phyloP scores from a whole-genome alignment of 2,797 vertebrate genomes.

The Garrulus glandarius region DNA sequence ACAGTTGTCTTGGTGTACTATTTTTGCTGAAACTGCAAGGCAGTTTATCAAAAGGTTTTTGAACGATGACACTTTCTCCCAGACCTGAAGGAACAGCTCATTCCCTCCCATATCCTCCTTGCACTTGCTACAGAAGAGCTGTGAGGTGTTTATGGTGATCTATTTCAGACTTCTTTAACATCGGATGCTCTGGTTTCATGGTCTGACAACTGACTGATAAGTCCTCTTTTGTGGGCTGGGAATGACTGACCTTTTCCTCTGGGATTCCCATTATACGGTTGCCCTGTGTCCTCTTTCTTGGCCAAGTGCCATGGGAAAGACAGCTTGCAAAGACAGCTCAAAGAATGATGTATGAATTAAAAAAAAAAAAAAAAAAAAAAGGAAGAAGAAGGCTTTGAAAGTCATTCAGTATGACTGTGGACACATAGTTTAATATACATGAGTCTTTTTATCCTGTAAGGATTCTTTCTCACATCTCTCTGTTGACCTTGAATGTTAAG shows the following conservation, averaged over 20 bases:
- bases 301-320: slow-evolving; percentile 64
- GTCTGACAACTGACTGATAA: slow-evolving; percentile 53
- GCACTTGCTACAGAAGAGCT: neutral
- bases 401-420: slow-evolving; percentile 34
- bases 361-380: neutral
- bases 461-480: neutral
- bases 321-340: neutral
- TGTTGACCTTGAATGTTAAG: neutral
- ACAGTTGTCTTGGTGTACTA: neutral
- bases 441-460: neutral
- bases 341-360: slow-evolving; percentile 16
- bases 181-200: neutral
- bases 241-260: slow-evolving; percentile 61
- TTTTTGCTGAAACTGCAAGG: slow-evolving; percentile 12
- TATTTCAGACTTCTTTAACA: slow-evolving; percentile 21
- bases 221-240: slow-evolving; percentile 54
- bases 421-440: neutral
- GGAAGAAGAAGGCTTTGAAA: slow-evolving; percentile 36
- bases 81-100: neutral
- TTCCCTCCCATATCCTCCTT: neutral
- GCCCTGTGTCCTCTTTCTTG: neutral
- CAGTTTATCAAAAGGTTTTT: slow-evolving; percentile 27
- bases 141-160: neutral
- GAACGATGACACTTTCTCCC: neutral
- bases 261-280: slow-evolving; percentile 1